phyloP scores from a whole-genome alignment of 2,888 invertebrate species.

The Pseudococcus viburni region DNA sequence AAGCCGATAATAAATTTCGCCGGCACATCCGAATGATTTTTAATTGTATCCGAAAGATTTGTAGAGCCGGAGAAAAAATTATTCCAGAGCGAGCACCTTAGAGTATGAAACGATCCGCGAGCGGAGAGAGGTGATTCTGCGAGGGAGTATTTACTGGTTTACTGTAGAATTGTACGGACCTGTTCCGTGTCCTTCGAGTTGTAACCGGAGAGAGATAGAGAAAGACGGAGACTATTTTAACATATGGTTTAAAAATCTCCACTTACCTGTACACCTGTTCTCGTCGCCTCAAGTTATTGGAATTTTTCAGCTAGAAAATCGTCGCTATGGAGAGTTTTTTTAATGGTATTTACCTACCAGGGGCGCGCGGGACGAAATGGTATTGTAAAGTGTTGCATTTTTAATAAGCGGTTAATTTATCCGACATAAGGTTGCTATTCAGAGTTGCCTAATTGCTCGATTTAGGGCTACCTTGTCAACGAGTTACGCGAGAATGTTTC shows the following conservation, averaged over 20 bases:
- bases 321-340: neutral
- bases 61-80: constrained; percentile 24
- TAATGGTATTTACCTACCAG: neutral
- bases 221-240: neutral
- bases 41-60: constrained; percentile 31
- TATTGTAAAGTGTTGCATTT: neutral
- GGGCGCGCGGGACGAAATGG: neutral
- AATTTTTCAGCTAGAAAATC: constrained; percentile 32
- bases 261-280: constrained; percentile 33
- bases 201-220: neutral
- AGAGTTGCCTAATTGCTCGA: constrained; percentile 19
- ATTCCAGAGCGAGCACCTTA: too few species aligned
- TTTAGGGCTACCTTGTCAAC: neutral
- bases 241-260: constrained; percentile 23
- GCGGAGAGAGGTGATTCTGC: neutral
- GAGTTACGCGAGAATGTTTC: neutral
- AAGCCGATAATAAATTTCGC: neutral
- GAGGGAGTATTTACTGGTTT: constrained; percentile 54
- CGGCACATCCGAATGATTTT: constrained; percentile 30
- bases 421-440: neutral
- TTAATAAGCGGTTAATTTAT: constrained; percentile 16
- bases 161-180: constrained; percentile 1
- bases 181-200: constrained; percentile 32
- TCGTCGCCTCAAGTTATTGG: constrained; percentile 19
- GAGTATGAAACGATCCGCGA: neutral